Conservation (phyloP, 1,140 invertebrate genomes). For the Argopecten irradians region DNA sequence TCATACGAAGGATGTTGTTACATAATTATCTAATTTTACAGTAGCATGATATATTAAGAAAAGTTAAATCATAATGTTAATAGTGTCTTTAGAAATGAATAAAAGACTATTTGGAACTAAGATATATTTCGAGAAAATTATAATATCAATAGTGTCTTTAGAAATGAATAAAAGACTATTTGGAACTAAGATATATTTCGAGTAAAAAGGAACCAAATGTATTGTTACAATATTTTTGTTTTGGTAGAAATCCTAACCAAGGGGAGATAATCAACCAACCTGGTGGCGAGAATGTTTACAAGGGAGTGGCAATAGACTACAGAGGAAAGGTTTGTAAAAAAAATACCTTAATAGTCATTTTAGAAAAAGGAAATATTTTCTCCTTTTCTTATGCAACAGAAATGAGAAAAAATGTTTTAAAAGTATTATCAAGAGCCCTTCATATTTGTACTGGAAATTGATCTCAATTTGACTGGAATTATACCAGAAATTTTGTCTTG, state of each 20-base stretch:
- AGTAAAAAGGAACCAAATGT: no score
- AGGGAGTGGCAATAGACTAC: constrained; percentile 81
- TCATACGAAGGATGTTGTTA: no score
- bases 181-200: no score
- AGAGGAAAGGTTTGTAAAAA: constrained; percentile 73
- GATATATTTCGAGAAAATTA: no score
- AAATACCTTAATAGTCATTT: not conserved
- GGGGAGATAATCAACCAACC: constrained; percentile 82
- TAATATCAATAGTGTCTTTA: no score
- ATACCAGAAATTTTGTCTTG: not conserved
- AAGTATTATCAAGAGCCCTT: not conserved
- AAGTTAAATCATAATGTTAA: no score
- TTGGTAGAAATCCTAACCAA: constrained; percentile 80
- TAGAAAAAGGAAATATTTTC: not conserved
- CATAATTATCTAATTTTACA: no score
- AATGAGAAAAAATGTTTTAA: not conserved
- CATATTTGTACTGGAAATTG: not conserved
- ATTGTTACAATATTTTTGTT: no score
- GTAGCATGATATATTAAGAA: no score
- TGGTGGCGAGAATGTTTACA: constrained; percentile 81
- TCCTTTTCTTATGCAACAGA: not conserved
- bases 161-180: no score
- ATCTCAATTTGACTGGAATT: not conserved
- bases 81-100: no score
- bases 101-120: no score